Evolutionary conservation across 2,888 invertebrate genomes (phyloP).

Genomic region (Endotricha flammealis): DNA sequence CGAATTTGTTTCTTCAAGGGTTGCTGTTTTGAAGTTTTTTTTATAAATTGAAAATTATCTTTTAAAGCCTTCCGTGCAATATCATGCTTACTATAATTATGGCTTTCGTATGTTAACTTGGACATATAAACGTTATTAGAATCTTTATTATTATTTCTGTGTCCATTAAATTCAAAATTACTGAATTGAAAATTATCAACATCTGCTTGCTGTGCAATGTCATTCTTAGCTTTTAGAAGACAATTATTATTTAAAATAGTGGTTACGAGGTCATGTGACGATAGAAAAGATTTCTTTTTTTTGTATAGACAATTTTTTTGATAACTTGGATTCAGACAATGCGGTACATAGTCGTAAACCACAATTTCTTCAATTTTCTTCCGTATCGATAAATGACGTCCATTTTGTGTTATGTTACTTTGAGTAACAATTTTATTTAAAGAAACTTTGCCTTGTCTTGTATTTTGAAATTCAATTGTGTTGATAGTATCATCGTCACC

Average conservation of each 20-base stretch:
- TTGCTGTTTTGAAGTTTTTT: conserved; percentile 37
- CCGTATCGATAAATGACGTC: conserved; percentile 11
- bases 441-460: conserved; percentile 17
- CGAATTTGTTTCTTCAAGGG: conserved; percentile 13
- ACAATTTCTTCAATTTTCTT: conserved; percentile 26
- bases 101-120: conserved; percentile 43
- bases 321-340: conserved; percentile 12
- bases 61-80: conserved; percentile 5
- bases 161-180: neutral
- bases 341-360: conserved; percentile 22
- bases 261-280: conserved; percentile 50
- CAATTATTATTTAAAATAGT: conserved; percentile 38
- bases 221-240: neutral
- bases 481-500: conserved; percentile 22
- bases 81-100: conserved; percentile 25
- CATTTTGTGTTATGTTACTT: conserved; percentile 18
- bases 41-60: conserved; percentile 24
- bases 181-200: neutral
- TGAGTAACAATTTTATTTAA: conserved; percentile 25
- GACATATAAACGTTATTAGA: conserved; percentile 6
- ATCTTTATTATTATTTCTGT: neutral
- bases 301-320: conserved; percentile 5
- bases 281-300: conserved; percentile 26
- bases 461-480: conserved; percentile 18
- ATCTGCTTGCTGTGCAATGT: too few species aligned